These are phyloP conservation scores for Poeciliopsis prolifica DNA, from an alignment of 2,113 vertebrate species.

Conservation along the genomic window DNA sequence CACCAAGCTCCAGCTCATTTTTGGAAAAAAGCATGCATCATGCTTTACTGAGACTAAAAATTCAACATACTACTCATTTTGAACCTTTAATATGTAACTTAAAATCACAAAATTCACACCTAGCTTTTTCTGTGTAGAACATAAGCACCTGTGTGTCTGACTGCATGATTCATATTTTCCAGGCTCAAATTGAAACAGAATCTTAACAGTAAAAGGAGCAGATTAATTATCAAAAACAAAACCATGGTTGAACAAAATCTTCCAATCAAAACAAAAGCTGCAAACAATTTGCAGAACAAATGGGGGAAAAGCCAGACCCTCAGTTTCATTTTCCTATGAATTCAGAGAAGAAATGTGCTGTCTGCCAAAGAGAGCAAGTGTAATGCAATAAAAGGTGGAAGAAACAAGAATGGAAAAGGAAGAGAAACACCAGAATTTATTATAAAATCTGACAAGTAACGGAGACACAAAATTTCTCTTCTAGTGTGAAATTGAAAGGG, in stretches of 20 bases:
- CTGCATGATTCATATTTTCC: not conserved
- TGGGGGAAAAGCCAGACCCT: slow-evolving; percentile 11
- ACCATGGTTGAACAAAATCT: not conserved
- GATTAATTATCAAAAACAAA: not conserved
- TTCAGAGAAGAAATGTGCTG: slow-evolving; percentile 8
- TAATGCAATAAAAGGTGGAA: not conserved
- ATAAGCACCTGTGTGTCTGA: not conserved
- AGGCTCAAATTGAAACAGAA: not conserved
- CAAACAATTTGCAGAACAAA: slow-evolving; percentile 41
- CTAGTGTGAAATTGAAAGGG: not conserved
- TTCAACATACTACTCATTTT: not conserved
- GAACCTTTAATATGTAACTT: not conserved
- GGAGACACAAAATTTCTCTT: not conserved
- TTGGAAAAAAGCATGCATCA: not conserved
- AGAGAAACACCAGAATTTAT: not conserved
- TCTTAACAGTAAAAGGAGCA: not conserved
- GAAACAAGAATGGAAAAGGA: not conserved
- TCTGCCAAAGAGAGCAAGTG: slow-evolving; percentile 35
- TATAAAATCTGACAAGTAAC: not conserved
- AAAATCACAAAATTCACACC: not conserved
- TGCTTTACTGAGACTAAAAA: not conserved
- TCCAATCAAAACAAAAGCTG: slow-evolving; percentile 16
- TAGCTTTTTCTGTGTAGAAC: not conserved
- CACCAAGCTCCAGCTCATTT: slow-evolving; percentile 20
- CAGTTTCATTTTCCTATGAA: slow-evolving; percentile 22